A percentile compares a stretch with the other conserved stretches of the same genome.
These are phyloP conservation scores for Zelleria hepariella DNA, from an alignment of 2,888 invertebrate genomes.

Conservation along the genomic window DNA sequence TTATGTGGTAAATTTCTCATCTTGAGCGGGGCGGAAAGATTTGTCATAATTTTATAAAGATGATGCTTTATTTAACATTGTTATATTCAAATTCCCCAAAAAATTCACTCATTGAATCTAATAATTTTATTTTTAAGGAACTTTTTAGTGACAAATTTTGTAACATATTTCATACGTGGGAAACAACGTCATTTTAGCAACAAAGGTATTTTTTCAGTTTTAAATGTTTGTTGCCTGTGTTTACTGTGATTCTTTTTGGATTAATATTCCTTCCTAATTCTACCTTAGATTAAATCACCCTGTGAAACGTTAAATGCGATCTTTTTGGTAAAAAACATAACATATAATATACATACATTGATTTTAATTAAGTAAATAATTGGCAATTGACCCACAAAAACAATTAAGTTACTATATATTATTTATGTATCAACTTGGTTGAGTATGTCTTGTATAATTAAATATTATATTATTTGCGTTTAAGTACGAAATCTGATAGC, in stretches of 20 bases:
- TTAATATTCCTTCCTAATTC: constrained; percentile 36
- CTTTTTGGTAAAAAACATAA: constrained; percentile 17
- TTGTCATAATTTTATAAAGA: neutral
- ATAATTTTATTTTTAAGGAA: too few relatives aligned
- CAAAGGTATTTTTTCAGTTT: neutral
- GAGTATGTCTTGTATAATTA: neutral
- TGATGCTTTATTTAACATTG: too few relatives aligned
- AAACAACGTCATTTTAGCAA: neutral
- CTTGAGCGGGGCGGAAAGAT: neutral
- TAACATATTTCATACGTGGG: neutral
- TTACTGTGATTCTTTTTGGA: neutral
- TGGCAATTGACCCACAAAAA: neutral
- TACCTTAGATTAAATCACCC: constrained; percentile 69
- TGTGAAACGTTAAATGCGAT: constrained; percentile 45
- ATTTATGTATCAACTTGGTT: neutral
- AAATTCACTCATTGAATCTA: too few relatives aligned
- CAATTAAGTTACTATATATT: neutral
- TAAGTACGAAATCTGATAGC: neutral
- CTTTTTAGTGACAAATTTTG: neutral
- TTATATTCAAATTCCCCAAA: too few relatives aligned
- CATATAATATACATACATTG: neutral
- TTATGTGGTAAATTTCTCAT: neutral
- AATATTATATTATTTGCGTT: neutral
- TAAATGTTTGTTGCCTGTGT: too few relatives aligned
- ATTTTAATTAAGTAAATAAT: neutral